phyloP scores from a whole-genome alignment of 1,140 invertebrate species.

The Stenopsyche tienmushanensis region DNA sequence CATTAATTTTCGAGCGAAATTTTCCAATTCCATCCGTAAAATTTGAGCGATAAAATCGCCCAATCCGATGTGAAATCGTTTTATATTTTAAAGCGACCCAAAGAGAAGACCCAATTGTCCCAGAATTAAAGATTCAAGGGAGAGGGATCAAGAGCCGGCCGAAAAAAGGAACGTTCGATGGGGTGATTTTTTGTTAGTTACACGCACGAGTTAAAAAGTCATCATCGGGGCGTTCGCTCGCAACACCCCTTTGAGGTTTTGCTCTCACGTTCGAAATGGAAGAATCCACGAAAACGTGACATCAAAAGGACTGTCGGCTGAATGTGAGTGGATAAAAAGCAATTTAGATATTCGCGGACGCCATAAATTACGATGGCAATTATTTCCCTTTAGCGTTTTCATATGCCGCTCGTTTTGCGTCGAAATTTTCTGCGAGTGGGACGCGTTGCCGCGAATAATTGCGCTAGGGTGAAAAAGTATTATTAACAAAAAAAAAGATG shows the following conservation, averaged over 20 bases:
- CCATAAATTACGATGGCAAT: slow-evolving; percentile 21
- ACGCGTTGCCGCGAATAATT: slow-evolving; percentile 1
- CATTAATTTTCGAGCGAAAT: no score
- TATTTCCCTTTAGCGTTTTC: slow-evolving; percentile 4
- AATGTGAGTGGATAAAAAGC: slow-evolving; percentile 11
- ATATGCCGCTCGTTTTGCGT: background rate
- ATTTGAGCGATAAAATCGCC: no score
- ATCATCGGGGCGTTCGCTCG: background rate
- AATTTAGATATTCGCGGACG: slow-evolving; percentile 11
- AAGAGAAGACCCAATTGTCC: no score
- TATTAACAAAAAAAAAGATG: background rate
- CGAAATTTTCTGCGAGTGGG: background rate
- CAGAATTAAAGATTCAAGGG: no score
- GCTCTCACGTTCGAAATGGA: background rate
- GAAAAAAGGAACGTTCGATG: no score
- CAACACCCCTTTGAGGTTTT: no score
- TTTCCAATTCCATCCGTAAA: no score
- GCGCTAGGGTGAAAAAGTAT: background rate
- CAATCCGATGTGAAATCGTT: no score
- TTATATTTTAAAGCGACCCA: no score
- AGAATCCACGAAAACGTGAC: background rate
- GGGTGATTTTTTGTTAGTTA: no score
- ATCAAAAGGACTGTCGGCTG: background rate
- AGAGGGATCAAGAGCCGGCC: no score
- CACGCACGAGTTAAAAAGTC: no score